Evolutionary conservation across 2,888 invertebrate species (phyloP), one percentile per base, ranked within the genome.

Genomic region (Spisula solida): DNA sequence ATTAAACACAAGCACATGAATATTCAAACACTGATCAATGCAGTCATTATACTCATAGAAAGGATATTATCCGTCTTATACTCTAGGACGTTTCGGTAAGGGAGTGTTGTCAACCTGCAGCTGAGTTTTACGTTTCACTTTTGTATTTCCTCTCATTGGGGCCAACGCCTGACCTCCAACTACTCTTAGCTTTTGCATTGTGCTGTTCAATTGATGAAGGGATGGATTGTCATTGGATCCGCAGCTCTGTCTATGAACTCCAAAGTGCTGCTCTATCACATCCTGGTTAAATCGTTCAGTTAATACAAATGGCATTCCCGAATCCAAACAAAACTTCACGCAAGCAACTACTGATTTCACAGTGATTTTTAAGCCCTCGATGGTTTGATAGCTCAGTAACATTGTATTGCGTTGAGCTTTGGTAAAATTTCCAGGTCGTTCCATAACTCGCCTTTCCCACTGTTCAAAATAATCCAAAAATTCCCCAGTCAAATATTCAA

Each of bases 251-350:
- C 56, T 55, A 16, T 82, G 56, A 16, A 12, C 56, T 5, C 83
- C 89, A 79, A 81, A 92, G 31, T 90, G 90, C 60, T 91, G 91
- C 48, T 92, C 92, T 29, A 91, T 82, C 0, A 90, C 88, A 56
- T 92, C 91, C 34, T 92, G 92, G 29, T 90, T 92, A 25, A 75
- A 83, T 25, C 20, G 8, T 1, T 47, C 0, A 0, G 85, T 85
- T 10, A 85, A 34, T 8, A 85, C 79, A 55, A 78, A 85, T 31
- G 25, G 31, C 18, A 85, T 89, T 41, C 92, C 91, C 1, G 47
- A 47, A 56, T 80, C 48, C 5, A 92, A 51, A 8, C 90, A 56
- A 47, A 78, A 51, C 51, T 84, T 87, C 4, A 88, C 80, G 86
- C 91, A 87, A n/a, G 83, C 87, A n/a, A 81, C 60, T 25, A 92